phyloP scores from a whole-genome alignment of 2,888 invertebrate species.

The Latrodectus elegans region DNA sequence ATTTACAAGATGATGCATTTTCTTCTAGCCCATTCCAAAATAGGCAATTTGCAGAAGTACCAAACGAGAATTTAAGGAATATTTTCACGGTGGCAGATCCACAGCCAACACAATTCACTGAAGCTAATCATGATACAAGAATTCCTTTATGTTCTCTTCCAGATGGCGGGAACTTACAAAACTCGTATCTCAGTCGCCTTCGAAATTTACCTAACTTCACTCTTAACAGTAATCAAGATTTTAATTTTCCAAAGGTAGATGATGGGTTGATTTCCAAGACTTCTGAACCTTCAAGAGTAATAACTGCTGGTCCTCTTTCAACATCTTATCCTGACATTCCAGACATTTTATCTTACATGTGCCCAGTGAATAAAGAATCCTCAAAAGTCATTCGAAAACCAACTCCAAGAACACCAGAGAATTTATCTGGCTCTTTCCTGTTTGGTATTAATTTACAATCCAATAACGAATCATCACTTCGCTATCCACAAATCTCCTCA shows the following conservation, averaged over 20 bases:
- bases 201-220: constrained; percentile 25
- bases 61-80: constrained; percentile 18
- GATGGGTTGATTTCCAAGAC: constrained; percentile 6
- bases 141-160: constrained; percentile 16
- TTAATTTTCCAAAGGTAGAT: constrained; percentile 27
- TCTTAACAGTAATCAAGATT: constrained; percentile 25
- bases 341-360: constrained; percentile 46
- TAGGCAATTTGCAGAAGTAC: constrained; percentile 30
- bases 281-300: constrained; percentile 4
- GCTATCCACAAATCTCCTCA: constrained; percentile 53
- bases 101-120: constrained; percentile 18
- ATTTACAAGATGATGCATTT: constrained; percentile 18
- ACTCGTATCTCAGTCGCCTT: constrained; percentile 49
- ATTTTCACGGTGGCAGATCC: constrained; percentile 6
- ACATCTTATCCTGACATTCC: constrained; percentile 65
- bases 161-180: constrained; percentile 29
- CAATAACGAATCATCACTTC: constrained; percentile 43
- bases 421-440: constrained; percentile 26
- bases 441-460: constrained; percentile 37
- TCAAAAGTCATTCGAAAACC: constrained; percentile 62
- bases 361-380: constrained; percentile 27
- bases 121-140: constrained; percentile 40
- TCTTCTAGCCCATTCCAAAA: constrained; percentile 22
- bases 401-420: constrained; percentile 26
- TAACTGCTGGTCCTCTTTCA: constrained; percentile 60